A percentile compares a stretch with the other conserved stretches of the same genome.
These are phyloP conservation scores for Seriola rivoliana DNA, from an alignment of 2,113 vertebrate species.

Conservation along the genomic window DNA sequence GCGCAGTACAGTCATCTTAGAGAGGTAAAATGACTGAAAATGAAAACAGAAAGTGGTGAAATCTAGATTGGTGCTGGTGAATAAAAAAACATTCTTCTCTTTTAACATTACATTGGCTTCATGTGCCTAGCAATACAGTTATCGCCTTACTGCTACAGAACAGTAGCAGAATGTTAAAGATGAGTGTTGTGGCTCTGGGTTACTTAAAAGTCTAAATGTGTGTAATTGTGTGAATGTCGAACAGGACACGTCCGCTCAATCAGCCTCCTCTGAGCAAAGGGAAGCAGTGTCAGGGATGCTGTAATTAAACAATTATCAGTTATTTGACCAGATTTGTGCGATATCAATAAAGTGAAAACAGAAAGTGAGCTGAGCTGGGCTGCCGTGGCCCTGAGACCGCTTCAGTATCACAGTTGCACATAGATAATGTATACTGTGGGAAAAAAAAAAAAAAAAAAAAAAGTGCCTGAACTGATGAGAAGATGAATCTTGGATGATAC, in stretches of 20 bases:
- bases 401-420: background rate
- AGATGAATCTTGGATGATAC: conserved; percentile 55
- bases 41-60: background rate
- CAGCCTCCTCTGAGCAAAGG: background rate
- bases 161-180: background rate
- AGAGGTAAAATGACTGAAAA: background rate
- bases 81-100: background rate
- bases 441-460: conserved; percentile 37
- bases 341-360: background rate
- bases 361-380: background rate
- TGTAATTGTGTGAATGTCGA: background rate
- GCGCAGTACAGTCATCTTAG: too few species aligned
- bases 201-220: background rate
- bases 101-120: background rate
- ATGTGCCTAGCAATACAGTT: background rate
- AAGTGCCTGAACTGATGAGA: conserved; percentile 29
- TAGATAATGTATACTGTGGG: background rate
- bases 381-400: background rate
- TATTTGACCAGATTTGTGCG: background rate
- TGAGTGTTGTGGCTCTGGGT: background rate
- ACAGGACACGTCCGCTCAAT: background rate
- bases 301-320: background rate
- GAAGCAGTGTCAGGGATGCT: background rate
- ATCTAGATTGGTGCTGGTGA: background rate
- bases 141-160: background rate